A percentile compares a stretch with the other conserved stretches of the same genome.
phyloP scores from a whole-genome alignment of 2,113 vertebrate genomes.

The Centropus unirufus region DNA sequence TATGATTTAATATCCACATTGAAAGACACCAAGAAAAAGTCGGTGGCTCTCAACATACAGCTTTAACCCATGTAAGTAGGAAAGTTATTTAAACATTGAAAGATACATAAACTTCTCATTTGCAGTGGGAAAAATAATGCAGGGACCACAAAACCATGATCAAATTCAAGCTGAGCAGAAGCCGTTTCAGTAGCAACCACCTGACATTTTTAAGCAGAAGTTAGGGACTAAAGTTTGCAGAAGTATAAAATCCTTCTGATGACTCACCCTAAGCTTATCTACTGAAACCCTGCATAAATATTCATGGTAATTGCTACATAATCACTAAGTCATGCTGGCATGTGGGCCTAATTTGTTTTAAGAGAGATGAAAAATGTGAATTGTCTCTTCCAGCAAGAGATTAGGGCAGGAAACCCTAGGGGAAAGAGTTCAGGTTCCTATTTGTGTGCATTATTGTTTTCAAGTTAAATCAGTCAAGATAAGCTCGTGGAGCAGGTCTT shows the following conservation, averaged over 20 bases:
- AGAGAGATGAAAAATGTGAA: conserved; percentile 35
- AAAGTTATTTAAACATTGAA: background rate
- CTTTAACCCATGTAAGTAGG: background rate
- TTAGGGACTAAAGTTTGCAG: background rate
- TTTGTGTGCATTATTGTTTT: conserved; percentile 1
- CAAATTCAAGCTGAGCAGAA: background rate
- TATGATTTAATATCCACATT: background rate
- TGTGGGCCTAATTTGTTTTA: conserved; percentile 46
- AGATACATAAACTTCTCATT: background rate
- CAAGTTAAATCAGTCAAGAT: background rate
- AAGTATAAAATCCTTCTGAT: background rate
- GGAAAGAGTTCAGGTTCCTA: conserved; percentile 9
- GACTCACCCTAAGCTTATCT: background rate
- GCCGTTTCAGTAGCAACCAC: background rate
- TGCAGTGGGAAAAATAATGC: background rate
- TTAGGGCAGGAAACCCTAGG: conserved; percentile 6
- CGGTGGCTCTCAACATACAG: background rate
- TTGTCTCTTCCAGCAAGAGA: conserved; percentile 35
- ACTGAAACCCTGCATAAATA: conserved; percentile 23
- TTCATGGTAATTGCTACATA: background rate
- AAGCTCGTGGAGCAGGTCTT: background rate
- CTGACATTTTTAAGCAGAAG: background rate
- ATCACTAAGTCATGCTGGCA: conserved; percentile 31
- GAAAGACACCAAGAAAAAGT: background rate
- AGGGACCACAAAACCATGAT: background rate